Evolutionary conservation across 2,888 invertebrate genomes (phyloP), one percentile per base, ranked within the genome.

Genomic region (Plemyria rubiginata): DNA sequence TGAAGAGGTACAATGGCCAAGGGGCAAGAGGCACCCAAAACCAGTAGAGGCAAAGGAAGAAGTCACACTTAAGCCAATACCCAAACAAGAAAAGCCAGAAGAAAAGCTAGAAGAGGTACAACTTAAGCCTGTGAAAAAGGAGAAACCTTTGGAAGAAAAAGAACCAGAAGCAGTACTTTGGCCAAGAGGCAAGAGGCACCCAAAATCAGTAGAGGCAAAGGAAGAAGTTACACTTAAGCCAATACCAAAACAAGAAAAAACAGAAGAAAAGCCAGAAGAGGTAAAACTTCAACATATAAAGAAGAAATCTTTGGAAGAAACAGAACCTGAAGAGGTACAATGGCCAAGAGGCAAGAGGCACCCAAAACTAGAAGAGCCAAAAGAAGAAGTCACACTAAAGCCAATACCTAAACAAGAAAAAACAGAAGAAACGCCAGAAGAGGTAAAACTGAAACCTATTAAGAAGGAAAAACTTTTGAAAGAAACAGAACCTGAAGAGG

Each of bases 301-400:
- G 7, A 74, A 75, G n/a, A n/a, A n/a, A n/a, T n/a, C n/a, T 4
- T 7, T 64, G n/a, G 77, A 88, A 80, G 85, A 67, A 29, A 67
- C 79, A 15, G 78, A 77, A 58, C 80, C 80, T 4, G 78, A 81
- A 50, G 85, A 32, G 7, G 45, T 43, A 2, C 32, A 83, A 67
- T 54, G 54, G 70, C 85, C 74, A 40, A 78, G 73, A n/a, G 88
- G 87, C 0, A 84, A 80, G 59, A 84, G 81, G 59, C 79, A 79
- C 7, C 86, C 87, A 15, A 76, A 82, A 11, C 82, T 84, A 55
- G 85, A 91, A 77, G 83, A 67, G 75, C 83, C 74, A 73, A 86
- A 62, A 29, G 93, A 94, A 77, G 74, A 79, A 55, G 67, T 71
- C 0, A 74, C 80, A 50, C 70, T 87, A 13, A n/a, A n/a, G n/a